Evolutionary conservation across 2,888 invertebrate genomes (phyloP).

Genomic region (Choreutis nemorana): DNA sequence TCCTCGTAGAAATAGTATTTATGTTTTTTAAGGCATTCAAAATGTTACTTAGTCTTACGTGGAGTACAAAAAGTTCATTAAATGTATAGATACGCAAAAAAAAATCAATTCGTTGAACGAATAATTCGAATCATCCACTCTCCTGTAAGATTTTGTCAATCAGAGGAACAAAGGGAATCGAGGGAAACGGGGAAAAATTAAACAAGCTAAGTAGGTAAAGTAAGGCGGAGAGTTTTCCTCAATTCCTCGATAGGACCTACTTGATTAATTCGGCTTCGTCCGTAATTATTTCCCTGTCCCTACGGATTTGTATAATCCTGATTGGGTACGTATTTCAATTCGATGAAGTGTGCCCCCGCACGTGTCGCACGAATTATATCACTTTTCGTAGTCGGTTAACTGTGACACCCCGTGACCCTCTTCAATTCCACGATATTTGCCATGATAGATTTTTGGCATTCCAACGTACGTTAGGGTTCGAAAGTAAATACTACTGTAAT

Average conservation of each 20-base stretch:
- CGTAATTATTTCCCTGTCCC: slow-evolving; percentile 55
- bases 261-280: slow-evolving; percentile 48
- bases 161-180: too few relatives aligned
- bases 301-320: slow-evolving; percentile 62
- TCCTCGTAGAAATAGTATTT: too few relatives aligned
- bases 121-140: slow-evolving; percentile 8
- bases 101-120: slow-evolving; percentile 8
- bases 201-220: too few relatives aligned
- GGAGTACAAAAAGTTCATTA: too few relatives aligned
- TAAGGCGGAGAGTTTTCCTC: slow-evolving; percentile 40
- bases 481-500: too few relatives aligned
- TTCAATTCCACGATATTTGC: too few relatives aligned
- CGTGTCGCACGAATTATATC: slow-evolving; percentile 43
- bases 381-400: slow-evolving; percentile 15
- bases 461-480: too few relatives aligned
- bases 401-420: too few relatives aligned
- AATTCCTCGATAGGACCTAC: slow-evolving; percentile 36
- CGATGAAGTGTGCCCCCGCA: slow-evolving; percentile 57
- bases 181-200: too few relatives aligned
- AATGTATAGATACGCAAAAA: slow-evolving; percentile 7
- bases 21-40: too few relatives aligned
- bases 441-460: too few relatives aligned
- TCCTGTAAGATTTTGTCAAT: slow-evolving; percentile 11
- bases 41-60: too few relatives aligned
- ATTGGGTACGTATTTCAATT: slow-evolving; percentile 60